Percentiles rank a stretch among this genome's conserved stretches.
phyloP scores from a whole-genome alignment of 2,113 vertebrate species.

The Brienomyrus brachyistius region DNA sequence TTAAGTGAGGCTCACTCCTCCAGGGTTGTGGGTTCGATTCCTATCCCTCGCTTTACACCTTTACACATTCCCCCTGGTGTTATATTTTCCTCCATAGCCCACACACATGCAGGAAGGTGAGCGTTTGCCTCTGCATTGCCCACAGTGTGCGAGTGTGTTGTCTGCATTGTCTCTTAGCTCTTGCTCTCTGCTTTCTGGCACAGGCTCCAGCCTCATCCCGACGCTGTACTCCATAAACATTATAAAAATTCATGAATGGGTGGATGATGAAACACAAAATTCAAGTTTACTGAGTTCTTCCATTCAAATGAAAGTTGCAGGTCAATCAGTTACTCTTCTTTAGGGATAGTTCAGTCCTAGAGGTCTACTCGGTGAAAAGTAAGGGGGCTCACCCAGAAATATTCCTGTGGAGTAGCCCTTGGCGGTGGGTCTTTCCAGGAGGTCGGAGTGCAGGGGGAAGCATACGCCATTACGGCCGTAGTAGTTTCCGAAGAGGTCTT shows the following conservation, averaged over 20 bases:
- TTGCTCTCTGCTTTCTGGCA: background rate
- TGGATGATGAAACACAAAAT: background rate
- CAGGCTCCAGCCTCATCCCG: background rate
- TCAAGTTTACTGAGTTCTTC: background rate
- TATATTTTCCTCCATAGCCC: background rate
- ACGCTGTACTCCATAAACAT: background rate
- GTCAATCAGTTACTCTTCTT: background rate
- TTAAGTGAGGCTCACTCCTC: background rate
- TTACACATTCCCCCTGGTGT: background rate
- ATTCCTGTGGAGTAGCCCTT: constrained; percentile 73
- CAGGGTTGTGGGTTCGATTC: background rate
- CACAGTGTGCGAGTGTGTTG: background rate
- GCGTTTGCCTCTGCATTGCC: background rate
- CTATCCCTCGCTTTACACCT: background rate
- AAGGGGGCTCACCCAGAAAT: constrained; percentile 67
- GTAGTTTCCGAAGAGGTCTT: constrained; percentile 74
- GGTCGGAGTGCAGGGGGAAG: constrained; percentile 73
- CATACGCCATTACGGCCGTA: constrained; percentile 76
- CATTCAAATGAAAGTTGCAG: background rate
- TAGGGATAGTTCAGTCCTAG: background rate
- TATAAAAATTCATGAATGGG: background rate
- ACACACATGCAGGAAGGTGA: background rate
- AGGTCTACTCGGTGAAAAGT: background rate
- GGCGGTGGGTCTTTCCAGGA: constrained; percentile 65
- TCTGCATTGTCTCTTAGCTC: background rate